Base-by-base conservation (phyloP, 2,888 invertebrate genomes). In the Chaetoderma sp. region DNA sequence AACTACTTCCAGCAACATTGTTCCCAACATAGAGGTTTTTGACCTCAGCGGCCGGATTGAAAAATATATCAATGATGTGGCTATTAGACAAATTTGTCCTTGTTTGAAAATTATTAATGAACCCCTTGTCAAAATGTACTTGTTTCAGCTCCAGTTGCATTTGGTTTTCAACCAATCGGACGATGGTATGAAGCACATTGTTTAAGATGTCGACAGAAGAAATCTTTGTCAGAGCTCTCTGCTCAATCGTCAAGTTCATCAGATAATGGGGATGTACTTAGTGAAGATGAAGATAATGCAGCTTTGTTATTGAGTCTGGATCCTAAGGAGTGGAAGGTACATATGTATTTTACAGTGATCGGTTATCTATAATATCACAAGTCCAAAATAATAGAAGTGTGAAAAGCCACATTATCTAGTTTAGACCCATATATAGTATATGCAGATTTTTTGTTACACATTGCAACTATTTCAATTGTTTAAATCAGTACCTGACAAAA, bases 261-360 rank as follows among this genome's bases (percentile, higher is more conserved):
- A 8, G 83, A 83, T 36, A 72, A 73, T 62, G 78, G 77, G 39
- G 74, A 73, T 28, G 74, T 66, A 28, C 63, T 73, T 16, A 77
- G 76, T 18, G 73, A 78, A 13, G 78, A 78, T 56, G 83, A 83
- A 44, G 80, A 83, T 54, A 76, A 79, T 63, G 78, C 78, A 45
- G 75, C 91, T 63, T 95, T 94, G 85, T 89, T 98, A 69, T 90
- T 93, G 73, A 94, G 94, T 67, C 88, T 98, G 72, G 95, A 98
- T 88, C 98, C 98, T 2, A 96, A 94, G 86, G 94, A 96, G 81
- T 98, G 97, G 97, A 98, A 97, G 86, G 88, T 88, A 73, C 25
- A 50, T 44, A 55, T 60, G 58, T 56, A 18, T 63, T 4, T n/a
- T 30, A 21, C 10, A 8, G 21, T 25, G 10, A 10, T 39, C 39